Base-by-base conservation (phyloP, 2,888 invertebrate genomes). In the Lasioglossum oenotherae region DNA sequence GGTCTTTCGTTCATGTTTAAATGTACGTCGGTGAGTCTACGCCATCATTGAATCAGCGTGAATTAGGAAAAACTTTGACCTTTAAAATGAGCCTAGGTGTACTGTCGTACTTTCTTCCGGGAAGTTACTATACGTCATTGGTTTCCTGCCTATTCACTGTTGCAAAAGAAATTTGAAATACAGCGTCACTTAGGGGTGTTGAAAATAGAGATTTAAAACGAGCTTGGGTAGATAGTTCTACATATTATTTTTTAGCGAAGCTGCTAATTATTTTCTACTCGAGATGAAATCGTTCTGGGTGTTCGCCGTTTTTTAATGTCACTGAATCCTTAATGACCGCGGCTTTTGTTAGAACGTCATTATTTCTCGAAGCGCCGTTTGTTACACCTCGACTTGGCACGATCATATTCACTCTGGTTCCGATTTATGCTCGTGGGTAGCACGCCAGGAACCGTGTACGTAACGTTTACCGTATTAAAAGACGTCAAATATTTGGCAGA, bases 401-500 rank as follows among this genome's bases (percentile, higher is more conserved):
- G 46, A 74, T 64, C 49, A 38, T 53, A 38, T 53, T 71, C 85
- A 31, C 74, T 78, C 49, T 14, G 69, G 44, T 31, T 60, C 44
- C 31, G 72, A 78, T 85, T 75, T 84, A 78, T 74, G 44, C 27
- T 44, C 71, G 64, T 46, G n/a, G 14, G 19, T 41, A 83, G 44
- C 74, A 44, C 16, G 67, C 46, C 46, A 74, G 82, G 74, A 53
- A 38, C 77, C 35, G 71, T 38, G 64, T 19, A 64, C 53, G 64
- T 78, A 74, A 75, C 57, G 53, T 88, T 80, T 79, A 80, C 60
- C 38, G 75, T 76, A 81, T 87, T 80, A 87, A 80, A 87, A 74
- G 81, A 75, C 77, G 85, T 81, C 74, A 46, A 76, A 88, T 82
- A 84, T 82, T 85, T 90, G 90, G 91, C 89, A 87, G 46, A 41